Evolutionary conservation across 2,113 vertebrate genomes (phyloP), one percentile per base, ranked within the genome.

Genomic region (Scortum barcoo): DNA sequence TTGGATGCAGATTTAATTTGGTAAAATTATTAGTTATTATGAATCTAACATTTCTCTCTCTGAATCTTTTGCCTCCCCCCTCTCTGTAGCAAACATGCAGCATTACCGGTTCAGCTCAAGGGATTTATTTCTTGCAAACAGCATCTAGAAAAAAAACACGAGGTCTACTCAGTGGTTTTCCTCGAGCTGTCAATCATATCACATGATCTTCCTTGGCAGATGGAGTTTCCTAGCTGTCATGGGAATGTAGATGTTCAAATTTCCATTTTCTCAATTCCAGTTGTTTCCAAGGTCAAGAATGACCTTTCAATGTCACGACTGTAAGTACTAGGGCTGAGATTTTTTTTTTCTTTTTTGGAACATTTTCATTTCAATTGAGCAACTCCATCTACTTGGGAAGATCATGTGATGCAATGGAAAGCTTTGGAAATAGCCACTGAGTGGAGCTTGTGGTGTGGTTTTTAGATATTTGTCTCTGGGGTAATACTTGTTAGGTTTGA

Each of bases 241-340:
- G 28, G 38, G 51, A 63, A 36, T 8, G 22, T 57, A 22, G 11
- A 36, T 14, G 14, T 71, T 79, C 22, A 53, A 24, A 62, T 72
- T 36, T 73, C n/a, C n/a, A 40, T 69, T 50, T 69, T 69, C 24
- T 69, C 54, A 51, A 26, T 74, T 51, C 1, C 26, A 62, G 10
- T 67, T 20, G 48, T 65, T 54, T 63, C 26, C 51, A 57, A 80
- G 60, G 53, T 68, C 63, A n/a, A 17, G 3, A 5, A 53, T 20
- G 24, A 13, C 19, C 40, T 60, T 40, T 40, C 38, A 14, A 13
- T 62, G 11, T 40, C 20, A 62, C 1, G 9, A 22, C 19, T 0
- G 4, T 57, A 30, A 17, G 26, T 58, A 2, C 17, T 22, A 38
- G 58, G 36, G 58, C 8, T 60, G 26, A 22, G 33, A n/a, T n/a